Conservation (phyloP, 2,888 invertebrate genomes). For the Lochmaea capreae region DNA sequence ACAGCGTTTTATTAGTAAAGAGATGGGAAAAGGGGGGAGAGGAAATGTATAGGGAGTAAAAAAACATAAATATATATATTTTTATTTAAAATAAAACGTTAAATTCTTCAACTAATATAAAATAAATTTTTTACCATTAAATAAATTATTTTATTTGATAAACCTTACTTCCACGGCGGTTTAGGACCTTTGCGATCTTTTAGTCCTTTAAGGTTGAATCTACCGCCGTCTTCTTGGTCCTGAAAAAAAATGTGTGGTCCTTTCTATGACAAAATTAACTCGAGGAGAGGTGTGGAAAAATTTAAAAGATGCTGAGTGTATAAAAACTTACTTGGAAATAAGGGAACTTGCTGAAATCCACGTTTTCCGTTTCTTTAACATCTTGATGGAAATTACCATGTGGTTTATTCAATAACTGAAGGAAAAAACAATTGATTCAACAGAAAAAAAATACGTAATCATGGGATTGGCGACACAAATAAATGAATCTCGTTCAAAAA, state of each 20-base stretch:
- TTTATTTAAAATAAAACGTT: too few relatives aligned
- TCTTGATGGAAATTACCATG: conserved; percentile 52
- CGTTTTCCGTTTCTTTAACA: conserved; percentile 15
- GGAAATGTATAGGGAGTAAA: too few relatives aligned
- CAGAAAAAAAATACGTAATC: neutral
- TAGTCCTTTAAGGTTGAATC: conserved; percentile 23
- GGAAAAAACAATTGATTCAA: conserved; percentile 38
- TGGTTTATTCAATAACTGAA: conserved; percentile 57
- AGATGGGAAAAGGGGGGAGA: too few relatives aligned
- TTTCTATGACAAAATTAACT: neutral
- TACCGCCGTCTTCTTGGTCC: conserved; percentile 39
- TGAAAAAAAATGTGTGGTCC: conserved; percentile 23
- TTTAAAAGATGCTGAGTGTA: neutral
- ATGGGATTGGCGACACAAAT: too few relatives aligned
- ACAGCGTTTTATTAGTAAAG: too few relatives aligned
- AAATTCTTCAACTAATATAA: conserved; percentile 10
- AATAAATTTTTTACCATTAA: conserved; percentile 1
- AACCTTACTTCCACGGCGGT: conserved; percentile 55
- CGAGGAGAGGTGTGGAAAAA: neutral
- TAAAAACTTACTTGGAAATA: conserved; percentile 7
- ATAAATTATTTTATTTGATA: neutral
- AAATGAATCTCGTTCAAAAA: too few relatives aligned
- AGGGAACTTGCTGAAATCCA: conserved; percentile 3
- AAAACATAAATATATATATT: too few relatives aligned
- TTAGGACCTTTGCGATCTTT: conserved; percentile 48